Evolutionary conservation across 2,888 invertebrate genomes (phyloP), one percentile per base, ranked within the genome.

Genomic region (Microctonus hyperodae): DNA sequence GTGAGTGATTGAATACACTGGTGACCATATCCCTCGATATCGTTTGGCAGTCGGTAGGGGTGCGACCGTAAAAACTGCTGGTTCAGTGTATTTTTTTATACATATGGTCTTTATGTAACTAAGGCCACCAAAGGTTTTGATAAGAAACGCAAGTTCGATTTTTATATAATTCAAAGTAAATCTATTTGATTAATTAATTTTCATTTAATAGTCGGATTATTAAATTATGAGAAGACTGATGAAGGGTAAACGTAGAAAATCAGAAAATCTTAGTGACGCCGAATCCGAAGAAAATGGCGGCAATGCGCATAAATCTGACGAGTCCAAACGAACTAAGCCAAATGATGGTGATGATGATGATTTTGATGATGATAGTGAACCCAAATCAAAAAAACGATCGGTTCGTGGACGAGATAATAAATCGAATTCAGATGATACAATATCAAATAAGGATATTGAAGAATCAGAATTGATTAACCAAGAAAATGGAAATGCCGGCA

Each of bases 201-300:
- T 20, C 23, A 33, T 22, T 50, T 3, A 55, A 44, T 56, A 13
- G 23, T 33, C 28, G 33, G 22, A 31, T 55, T 20, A 44, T 35
- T 57, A 40, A 59, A 68, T 70, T 68, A 84, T 84, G 84, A 79
- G 84, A 74, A 81, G 81, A 69, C 69, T 83, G 57, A 81, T 81
- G 80, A 82, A 81, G 67, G 79, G 77, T 40, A 84, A 83, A 65
- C 77, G 76, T 51, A 79, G 76, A 67, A 81, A 80, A 74, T 80
- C 79, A 20, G 83, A 81, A 37, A 76, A 70, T 25, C 73, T 74
- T 16, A 81, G 78, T 70, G 79, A 80, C 48, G 79, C 76, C 67
- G 80, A 80, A 67, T 78, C 79, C 2, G 80, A 82, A 58, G 81
- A 80, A 77, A 80, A 80, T 82, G 80, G 80, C 80, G 83, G 75